Percentiles rank a stretch among this genome's conserved stretches.
Evolutionary conservation across 2,113 vertebrate species (phyloP).

Genomic region (Campylorhamphus procurvoides): DNA sequence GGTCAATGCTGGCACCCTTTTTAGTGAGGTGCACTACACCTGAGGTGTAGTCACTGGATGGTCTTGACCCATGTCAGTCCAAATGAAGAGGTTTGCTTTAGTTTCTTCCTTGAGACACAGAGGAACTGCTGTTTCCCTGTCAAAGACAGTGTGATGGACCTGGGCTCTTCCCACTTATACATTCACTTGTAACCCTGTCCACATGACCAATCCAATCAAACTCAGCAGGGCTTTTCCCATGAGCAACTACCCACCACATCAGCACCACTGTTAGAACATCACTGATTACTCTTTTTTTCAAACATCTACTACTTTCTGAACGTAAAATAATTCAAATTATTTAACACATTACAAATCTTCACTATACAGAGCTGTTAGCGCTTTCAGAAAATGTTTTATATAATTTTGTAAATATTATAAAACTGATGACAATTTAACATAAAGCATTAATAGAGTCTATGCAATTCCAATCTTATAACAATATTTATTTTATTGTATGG

Average conservation of each 20-base stretch:
- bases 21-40: neutral
- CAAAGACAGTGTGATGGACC: neutral
- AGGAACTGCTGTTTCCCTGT: neutral
- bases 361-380: neutral
- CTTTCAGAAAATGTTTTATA: neutral
- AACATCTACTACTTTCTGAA: neutral
- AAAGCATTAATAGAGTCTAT: neutral
- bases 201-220: neutral
- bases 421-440: neutral
- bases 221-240: neutral
- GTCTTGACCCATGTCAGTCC: neutral
- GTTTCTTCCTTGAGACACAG: neutral
- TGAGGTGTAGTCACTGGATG: neutral
- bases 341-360: neutral
- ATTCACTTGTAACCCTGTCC: neutral
- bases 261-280: neutral
- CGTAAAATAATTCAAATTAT: neutral
- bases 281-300: neutral
- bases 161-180: neutral
- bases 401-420: neutral
- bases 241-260: neutral
- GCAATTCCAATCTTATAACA: neutral
- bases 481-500: neutral
- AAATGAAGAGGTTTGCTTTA: neutral
- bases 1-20: neutral